Percentiles rank a stretch among this genome's conserved stretches.
Conservation (phyloP, 2,888 invertebrate species). For the Morpho helenor region DNA sequence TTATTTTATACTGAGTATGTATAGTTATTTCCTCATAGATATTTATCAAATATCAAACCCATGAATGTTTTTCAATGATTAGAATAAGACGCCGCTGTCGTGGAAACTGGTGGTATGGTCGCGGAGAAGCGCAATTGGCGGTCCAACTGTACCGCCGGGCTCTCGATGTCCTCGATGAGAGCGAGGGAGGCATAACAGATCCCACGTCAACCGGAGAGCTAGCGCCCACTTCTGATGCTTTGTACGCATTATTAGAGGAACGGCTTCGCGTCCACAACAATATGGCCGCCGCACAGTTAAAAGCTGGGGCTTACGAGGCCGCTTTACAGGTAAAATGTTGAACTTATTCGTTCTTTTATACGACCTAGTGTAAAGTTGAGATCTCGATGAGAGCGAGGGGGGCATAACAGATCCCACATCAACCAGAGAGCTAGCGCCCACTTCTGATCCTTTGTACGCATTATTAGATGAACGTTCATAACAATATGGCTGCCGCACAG, state of each 20-base stretch:
- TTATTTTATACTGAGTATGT: too few relatives aligned
- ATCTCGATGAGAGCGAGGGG: constrained; percentile 84
- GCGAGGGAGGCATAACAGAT: constrained; percentile 81
- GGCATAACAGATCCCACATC: constrained; percentile 79
- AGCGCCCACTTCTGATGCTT: constrained; percentile 44
- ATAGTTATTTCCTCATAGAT: too few relatives aligned
- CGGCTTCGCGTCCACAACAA: constrained; percentile 93
- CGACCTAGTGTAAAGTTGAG: too few relatives aligned
- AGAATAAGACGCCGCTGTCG: constrained; percentile 82
- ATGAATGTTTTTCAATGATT: neutral
- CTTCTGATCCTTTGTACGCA: constrained; percentile 48
- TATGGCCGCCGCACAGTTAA: constrained; percentile 94
- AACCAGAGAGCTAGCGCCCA: constrained; percentile 58
- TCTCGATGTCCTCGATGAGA: constrained; percentile 88
- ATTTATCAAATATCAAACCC: neutral
- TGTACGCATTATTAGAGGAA: constrained; percentile 83
- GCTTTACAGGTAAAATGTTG: constrained; percentile 81
- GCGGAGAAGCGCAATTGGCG: constrained; percentile 88
- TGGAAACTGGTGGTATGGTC: constrained; percentile 94
- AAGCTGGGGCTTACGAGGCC: constrained; percentile 90
- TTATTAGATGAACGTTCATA: constrained; percentile 91
- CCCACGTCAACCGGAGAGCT: constrained; percentile 73
- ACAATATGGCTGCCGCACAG: constrained; percentile 96
- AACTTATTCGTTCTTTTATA: too few relatives aligned
- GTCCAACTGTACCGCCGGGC: constrained; percentile 93